Percentiles rank a stretch among this genome's conserved stretches.
Evolutionary conservation across 2,113 vertebrate genomes (phyloP).

Genomic region (Xyliphius kryptos): DNA sequence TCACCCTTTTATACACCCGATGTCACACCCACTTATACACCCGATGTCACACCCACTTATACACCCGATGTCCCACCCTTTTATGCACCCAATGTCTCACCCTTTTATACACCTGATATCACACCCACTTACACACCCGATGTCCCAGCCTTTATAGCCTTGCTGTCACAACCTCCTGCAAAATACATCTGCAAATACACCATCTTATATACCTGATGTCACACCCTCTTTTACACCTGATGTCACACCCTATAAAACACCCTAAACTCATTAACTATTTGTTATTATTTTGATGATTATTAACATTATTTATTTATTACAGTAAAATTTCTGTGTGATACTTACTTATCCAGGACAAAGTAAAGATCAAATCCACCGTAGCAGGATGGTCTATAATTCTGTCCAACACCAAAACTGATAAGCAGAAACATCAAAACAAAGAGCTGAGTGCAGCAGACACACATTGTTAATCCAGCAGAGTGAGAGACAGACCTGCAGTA

Average conservation of each 20-base stretch:
- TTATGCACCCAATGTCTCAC: not conserved
- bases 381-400: constrained; percentile 17
- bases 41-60: not conserved
- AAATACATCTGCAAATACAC: too few relatives aligned
- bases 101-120: too few relatives aligned
- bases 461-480: constrained; percentile 18
- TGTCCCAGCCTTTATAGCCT: too few relatives aligned
- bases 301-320: not conserved
- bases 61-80: not conserved
- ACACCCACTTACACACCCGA: not conserved
- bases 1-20: too few relatives aligned
- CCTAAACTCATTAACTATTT: too few relatives aligned
- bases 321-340: not conserved
- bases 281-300: too few relatives aligned
- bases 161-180: too few relatives aligned
- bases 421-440: constrained; percentile 17
- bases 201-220: too few relatives aligned
- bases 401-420: not conserved
- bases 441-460: constrained; percentile 8
- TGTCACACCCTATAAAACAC: not conserved
- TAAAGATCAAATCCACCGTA: constrained; percentile 32
- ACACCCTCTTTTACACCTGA: too few relatives aligned
- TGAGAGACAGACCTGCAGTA: not conserved
- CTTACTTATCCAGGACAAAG: constrained; percentile 31
- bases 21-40: not conserved